Evolutionary conservation across 2,797 vertebrate species (phyloP).

Genomic region (Urocyon cinereoargenteus): DNA sequence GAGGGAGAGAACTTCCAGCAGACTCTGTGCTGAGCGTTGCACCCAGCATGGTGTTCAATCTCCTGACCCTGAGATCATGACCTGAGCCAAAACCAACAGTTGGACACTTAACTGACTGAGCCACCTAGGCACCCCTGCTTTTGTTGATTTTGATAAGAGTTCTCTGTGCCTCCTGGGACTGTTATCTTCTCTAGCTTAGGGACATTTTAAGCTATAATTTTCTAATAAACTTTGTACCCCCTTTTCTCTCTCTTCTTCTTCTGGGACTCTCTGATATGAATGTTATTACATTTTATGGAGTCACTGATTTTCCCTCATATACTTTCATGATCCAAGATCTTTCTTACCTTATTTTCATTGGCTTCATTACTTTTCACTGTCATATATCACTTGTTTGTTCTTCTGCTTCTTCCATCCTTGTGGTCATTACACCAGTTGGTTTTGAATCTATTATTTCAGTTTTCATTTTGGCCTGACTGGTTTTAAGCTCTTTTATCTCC

Average conservation of each 20-base stretch:
- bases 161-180: background rate
- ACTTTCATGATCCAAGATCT: background rate
- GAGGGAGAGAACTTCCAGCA: background rate
- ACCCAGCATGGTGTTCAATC: background rate
- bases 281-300: background rate
- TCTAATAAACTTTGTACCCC: background rate
- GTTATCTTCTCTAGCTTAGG: background rate
- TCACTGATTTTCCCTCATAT: background rate
- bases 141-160: background rate
- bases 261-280: background rate
- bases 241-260: background rate
- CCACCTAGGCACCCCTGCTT: background rate
- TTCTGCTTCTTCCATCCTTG: background rate
- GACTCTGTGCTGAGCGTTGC: accelerated
- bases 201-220: background rate
- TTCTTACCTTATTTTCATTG: background rate
- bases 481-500: background rate
- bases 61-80: background rate
- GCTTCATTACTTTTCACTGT: background rate
- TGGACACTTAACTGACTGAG: background rate
- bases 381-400: background rate
- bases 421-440: background rate
- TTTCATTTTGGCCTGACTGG: background rate
- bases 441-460: background rate
- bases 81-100: background rate